A percentile compares a stretch with the other conserved stretches of the same genome.
Evolutionary conservation across 2,113 vertebrate genomes (phyloP).

Genomic region (rabbit (Oryctolagus cuniculus)): mOryCun1.1 NC_091442.1:74530001-74530500

Average conservation of each 20-base stretch:
- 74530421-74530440: background rate
- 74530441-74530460: background rate
- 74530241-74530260: background rate
- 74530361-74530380: background rate
- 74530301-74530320: background rate
- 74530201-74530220: background rate
- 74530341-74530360: background rate
- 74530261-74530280: background rate
- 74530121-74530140: background rate
- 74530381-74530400: background rate
- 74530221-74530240: background rate
- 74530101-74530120: background rate
- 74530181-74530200: background rate
- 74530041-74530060: constrained; percentile 12
- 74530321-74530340: background rate
- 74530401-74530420: background rate
- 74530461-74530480: background rate
- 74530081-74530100: background rate
- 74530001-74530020: background rate
- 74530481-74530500: background rate
- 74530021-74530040: background rate
- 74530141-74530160: background rate
- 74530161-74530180: background rate
- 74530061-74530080: background rate
- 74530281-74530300: background rate